Base-by-base conservation (phyloP, 2,888 invertebrate species). In the Drosophila monieri region DNA sequence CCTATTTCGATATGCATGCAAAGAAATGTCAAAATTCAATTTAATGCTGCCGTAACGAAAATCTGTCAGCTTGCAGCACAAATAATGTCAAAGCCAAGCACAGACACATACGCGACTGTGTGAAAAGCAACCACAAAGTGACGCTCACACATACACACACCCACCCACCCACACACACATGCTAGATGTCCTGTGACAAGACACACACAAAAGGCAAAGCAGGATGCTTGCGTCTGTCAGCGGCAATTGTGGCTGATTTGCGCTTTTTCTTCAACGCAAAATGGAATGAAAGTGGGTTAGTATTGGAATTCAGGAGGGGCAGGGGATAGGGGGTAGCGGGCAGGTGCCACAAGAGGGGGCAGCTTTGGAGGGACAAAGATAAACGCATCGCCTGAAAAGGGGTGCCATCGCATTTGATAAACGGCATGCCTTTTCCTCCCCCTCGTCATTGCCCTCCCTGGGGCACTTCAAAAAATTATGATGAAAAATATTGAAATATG, bases 1-100 rank as follows among this genome's bases (percentile, higher is more conserved):
- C 30, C 60, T 41, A 23, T 9, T 60, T 47, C 60, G 58, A 70
- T 73, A 71, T 85, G 79, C 74, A 78, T 70, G 72, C 76, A 81
- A 85, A 78, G 85, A 80, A 81, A 87, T 81, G 81, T 87, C 81
- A 85, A 87, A 81, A 81, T 87, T 87, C 81, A 81, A 87, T 81
- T 81, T 87, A 87, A 81, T 81, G 81, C 72, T 87, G 85, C 85
- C 85, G 70, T 71, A 73, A 78, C 76, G 76, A 81, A 85, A 87
- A 87, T 81, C 87, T 87, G 81, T 81, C 81, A 81, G 79, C 79
- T 87, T 85, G 81, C 81, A 85, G 87, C 85, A 84, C 81, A 81
- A 81, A 86, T 86, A 86, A 73, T 80, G 87, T 86, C 87, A 87
- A 87, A 80, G 81, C 71, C 85, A 85, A 56, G 73, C 67, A 60